Conservation (phyloP, 2,113 vertebrate genomes). For the Cettia cetti region DNA sequence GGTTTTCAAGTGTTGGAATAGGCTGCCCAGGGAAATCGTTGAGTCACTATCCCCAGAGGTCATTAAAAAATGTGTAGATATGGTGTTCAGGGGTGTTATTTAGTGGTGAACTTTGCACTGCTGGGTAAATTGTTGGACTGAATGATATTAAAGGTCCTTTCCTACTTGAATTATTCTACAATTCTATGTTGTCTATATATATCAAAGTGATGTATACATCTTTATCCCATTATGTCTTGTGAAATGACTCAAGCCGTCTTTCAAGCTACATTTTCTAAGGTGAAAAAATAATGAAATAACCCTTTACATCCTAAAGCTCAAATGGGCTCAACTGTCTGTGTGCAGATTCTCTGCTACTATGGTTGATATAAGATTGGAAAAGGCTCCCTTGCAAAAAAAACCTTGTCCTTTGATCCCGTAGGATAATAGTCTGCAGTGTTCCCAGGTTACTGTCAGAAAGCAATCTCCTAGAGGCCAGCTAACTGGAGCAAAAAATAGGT, state of each 20-base stretch:
- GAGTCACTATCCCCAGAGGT: not conserved
- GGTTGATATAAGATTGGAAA: not conserved
- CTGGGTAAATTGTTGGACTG: not conserved
- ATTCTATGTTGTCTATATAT: not conserved
- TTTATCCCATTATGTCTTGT: not conserved
- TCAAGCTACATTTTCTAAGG: not conserved
- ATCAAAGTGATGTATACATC: not conserved
- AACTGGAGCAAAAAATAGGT: slow-evolving; percentile 32
- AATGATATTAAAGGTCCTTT: not conserved
- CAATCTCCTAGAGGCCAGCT: slow-evolving; percentile 28
- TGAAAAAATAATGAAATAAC: slow-evolving; percentile 20
- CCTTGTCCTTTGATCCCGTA: slow-evolving; percentile 23
- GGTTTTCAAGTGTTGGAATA: not conserved
- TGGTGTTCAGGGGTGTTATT: not conserved
- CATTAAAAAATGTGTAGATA: not conserved
- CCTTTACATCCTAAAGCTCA: not conserved
- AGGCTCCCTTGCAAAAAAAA: not conserved
- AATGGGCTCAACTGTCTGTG: not conserved
- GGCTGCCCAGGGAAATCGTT: not conserved
- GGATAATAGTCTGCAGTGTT: slow-evolving; percentile 21
- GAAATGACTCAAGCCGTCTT: not conserved
- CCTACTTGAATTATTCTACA: not conserved
- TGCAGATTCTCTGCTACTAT: not conserved
- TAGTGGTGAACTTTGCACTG: not conserved
- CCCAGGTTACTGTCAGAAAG: slow-evolving; percentile 16